Evolutionary conservation across 2,113 vertebrate species (phyloP).

Genomic region (Romanogobio albipinnatus): DNA sequence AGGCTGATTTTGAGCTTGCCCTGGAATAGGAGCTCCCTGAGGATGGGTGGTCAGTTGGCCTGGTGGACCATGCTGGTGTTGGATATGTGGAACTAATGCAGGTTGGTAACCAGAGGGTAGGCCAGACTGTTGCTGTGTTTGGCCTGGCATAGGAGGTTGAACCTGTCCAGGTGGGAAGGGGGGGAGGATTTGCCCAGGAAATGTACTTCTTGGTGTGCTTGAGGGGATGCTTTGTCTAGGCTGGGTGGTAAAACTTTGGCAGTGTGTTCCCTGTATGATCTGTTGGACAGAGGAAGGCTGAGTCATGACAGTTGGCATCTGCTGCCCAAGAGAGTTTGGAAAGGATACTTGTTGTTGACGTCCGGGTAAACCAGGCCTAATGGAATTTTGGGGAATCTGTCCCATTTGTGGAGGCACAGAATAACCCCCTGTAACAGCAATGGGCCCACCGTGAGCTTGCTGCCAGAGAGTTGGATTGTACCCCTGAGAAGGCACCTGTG

Average conservation of each 20-base stretch:
- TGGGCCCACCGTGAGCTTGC: background rate
- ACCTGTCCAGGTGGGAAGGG: constrained; percentile 24
- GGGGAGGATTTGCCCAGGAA: constrained; percentile 26
- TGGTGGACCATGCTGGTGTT: constrained; percentile 36
- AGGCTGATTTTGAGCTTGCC: constrained; percentile 1
- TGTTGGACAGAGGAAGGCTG: constrained; percentile 42
- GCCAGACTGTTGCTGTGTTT: background rate
- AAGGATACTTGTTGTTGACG: constrained; percentile 30
- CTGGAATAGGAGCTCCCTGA: background rate
- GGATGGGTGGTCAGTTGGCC: constrained; percentile 5
- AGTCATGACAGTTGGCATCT: constrained; percentile 28
- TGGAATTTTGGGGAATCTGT: constrained; percentile 15
- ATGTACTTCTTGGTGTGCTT: background rate
- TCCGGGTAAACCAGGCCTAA: constrained; percentile 37
- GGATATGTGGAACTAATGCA: background rate
- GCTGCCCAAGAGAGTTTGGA: constrained; percentile 43
- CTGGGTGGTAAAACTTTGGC: constrained; percentile 41
- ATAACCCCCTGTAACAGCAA: constrained; percentile 39
- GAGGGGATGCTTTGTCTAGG: constrained; percentile 2
- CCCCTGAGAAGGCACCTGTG: constrained; percentile 40
- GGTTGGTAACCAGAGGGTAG: constrained; percentile 10
- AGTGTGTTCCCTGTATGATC: constrained; percentile 41
- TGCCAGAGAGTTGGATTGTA: constrained; percentile 44
- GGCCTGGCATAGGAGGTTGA: constrained; percentile 18
- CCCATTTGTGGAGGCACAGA: constrained; percentile 30